Evolutionary conservation across 1,140 invertebrate genomes (phyloP).

Genomic region (Magallana angulata): DNA sequence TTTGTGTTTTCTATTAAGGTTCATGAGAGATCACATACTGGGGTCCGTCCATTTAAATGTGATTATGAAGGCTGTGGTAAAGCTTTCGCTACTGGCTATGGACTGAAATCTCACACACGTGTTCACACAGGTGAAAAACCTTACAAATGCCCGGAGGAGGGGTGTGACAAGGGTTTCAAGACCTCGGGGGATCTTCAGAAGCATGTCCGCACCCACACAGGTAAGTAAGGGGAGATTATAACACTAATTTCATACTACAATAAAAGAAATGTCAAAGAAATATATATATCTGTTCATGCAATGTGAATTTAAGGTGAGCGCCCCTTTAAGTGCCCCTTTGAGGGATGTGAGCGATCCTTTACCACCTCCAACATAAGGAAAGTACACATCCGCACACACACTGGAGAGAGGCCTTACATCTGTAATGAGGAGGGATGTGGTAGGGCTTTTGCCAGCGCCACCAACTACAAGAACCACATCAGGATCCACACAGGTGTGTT

Average conservation of each 20-base stretch:
- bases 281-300: too few species aligned
- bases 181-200: conserved; percentile 87
- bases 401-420: conserved; percentile 81
- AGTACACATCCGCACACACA: conserved; percentile 82
- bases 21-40: conserved; percentile 86
- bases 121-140: conserved; percentile 87
- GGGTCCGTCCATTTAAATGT: conserved; percentile 86
- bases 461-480: conserved; percentile 86
- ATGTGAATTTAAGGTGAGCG: conserved; percentile 81
- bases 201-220: conserved; percentile 86
- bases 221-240: conserved; percentile 71
- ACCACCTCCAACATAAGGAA: conserved; percentile 88
- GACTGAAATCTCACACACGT: conserved; percentile 85
- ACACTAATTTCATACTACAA: too few species aligned
- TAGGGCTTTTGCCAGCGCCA: conserved; percentile 84
- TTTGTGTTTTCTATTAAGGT: conserved; percentile 79
- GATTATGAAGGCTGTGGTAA: conserved; percentile 83
- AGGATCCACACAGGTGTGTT: conserved; percentile 79
- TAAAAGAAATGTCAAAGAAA: too few species aligned
- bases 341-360: conserved; percentile 85
- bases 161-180: conserved; percentile 85
- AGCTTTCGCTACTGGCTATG: conserved; percentile 86
- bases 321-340: conserved; percentile 84
- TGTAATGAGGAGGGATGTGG: conserved; percentile 79
- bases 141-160: conserved; percentile 83